A percentile compares a stretch with the other conserved stretches of the same genome.
phyloP scores from a whole-genome alignment of 2,888 invertebrate species.

The Amphipoea oculea region DNA sequence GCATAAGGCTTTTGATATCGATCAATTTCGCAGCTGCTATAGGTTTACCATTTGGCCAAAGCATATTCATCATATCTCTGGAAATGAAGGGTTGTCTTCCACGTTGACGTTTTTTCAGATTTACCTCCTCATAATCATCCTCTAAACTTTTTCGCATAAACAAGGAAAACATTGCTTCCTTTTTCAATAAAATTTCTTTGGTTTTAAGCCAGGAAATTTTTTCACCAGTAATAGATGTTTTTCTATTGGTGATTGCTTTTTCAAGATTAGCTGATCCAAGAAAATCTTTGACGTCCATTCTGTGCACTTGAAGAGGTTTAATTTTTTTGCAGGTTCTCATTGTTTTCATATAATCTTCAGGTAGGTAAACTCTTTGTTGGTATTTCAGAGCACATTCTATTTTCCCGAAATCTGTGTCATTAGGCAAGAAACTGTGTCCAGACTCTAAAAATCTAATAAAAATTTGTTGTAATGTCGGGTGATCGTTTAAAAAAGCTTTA shows the following conservation, averaged over 20 bases:
- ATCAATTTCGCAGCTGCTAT: conserved; percentile 9
- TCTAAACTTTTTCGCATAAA: conserved; percentile 14
- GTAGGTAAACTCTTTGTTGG: conserved; percentile 37
- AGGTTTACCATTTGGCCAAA: conserved; percentile 16
- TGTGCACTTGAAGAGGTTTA: conserved; percentile 48
- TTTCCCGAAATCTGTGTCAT: conserved; percentile 45
- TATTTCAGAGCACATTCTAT: conserved; percentile 49
- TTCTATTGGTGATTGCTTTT: conserved; percentile 14
- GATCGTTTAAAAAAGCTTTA: not conserved
- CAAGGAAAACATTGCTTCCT: conserved; percentile 18
- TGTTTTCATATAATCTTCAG: conserved; percentile 47
- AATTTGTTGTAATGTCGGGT: conserved; percentile 1
- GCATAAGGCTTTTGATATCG: conserved; percentile 15
- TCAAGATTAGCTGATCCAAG: conserved; percentile 21
- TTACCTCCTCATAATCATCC: conserved; percentile 7
- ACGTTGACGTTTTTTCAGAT: conserved; percentile 3
- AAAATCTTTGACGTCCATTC: conserved; percentile 49
- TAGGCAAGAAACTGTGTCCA: conserved; percentile 47
- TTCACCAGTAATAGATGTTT: conserved; percentile 2
- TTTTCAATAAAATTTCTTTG: conserved; percentile 17
- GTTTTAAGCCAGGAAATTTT: conserved; percentile 11
- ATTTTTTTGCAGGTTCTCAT: conserved; percentile 50
- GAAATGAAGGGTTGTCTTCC: not conserved
- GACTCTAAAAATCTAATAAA: conserved; percentile 29
- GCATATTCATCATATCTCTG: conserved; percentile 5